Percentiles rank a stretch among this genome's conserved stretches.
These are phyloP conservation scores for Apodemus sylvaticus DNA, from an alignment of 2,113 vertebrate species.

Conservation along the genomic window DNA sequence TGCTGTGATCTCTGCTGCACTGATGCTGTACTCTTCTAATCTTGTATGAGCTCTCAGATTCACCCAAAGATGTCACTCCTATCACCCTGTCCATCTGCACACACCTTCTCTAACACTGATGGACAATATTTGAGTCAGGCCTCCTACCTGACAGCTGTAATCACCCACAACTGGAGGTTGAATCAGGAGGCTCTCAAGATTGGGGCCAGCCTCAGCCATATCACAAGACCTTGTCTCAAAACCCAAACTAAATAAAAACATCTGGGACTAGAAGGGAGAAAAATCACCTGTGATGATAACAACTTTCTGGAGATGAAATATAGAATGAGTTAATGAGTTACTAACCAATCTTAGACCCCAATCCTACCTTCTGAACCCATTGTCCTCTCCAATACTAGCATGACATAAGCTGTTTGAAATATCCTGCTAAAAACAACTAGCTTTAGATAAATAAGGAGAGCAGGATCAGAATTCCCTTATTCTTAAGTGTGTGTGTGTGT, in stretches of 20 bases:
- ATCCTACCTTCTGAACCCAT: neutral
- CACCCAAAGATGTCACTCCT: rapidly evolving
- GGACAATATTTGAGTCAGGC: neutral
- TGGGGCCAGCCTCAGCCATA: neutral
- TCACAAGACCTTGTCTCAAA: neutral
- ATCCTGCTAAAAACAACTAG: neutral
- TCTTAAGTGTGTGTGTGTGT: neutral
- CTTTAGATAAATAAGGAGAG: neutral
- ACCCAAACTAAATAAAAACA: neutral
- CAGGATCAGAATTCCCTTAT: neutral
- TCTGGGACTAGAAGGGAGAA: neutral
- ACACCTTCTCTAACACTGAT: neutral
- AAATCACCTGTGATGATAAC: neutral
- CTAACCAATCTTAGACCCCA: neutral
- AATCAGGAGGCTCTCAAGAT: neutral
- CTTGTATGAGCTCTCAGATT: neutral
- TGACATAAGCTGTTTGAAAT: neutral
- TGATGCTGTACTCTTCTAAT: neutral
- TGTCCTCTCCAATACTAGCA: neutral
- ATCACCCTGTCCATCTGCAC: rapidly evolving
- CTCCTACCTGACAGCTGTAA: neutral
- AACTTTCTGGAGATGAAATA: neutral
- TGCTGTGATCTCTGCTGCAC: neutral
- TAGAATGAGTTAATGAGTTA: neutral
- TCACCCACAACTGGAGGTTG: neutral